Evolutionary conservation across 2,113 vertebrate genomes (phyloP), one percentile per base, ranked within the genome.

Genomic region (Podilymbus podiceps): DNA sequence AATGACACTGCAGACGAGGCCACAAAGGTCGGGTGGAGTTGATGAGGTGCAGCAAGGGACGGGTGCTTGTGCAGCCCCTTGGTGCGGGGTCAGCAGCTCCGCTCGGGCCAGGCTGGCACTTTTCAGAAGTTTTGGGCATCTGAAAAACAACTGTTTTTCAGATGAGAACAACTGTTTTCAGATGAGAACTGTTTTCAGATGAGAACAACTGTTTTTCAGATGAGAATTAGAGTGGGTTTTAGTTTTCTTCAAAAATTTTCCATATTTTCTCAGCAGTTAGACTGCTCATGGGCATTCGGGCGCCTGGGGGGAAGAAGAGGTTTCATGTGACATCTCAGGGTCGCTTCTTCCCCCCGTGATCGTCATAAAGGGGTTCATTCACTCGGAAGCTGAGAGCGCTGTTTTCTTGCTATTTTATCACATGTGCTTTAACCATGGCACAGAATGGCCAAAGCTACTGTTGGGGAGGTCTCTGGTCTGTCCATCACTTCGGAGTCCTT

Each of bases 381-480:
- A 2, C 19, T 19, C 33, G 38, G 47, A 40, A 59, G 42, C 75
- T 2, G 6, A 44, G 59, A 30, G 6, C 47, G 35, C 8, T 3
- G 75, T 88, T 59, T 27, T 8, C 6, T 33, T 25, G 17, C 56
- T 40, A 2, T 67, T 79, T 69, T 42, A 31, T 44, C 2, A 1
- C 24, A 11, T 0, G 2, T n/a, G 27, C n/a, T 79, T 46, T 58
- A 49, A 16, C 33, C 18, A 4, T 0, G 0, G n/a, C 56, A 31
- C 25, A n/a, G 35, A 72, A 49, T 18, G 30, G 20, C 53, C 75
- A 28, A 8, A 79, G 44, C 31, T 31, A 3, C 25, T 8, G 8
- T 5, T 28, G 76, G 35, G 23, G 40, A 33, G 11, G 8, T 58
- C 71, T n/a, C 0, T 28, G 5, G 42, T n/a, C 84, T 46, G 21